Percentiles rank a stretch among this genome's conserved stretches.
Evolutionary conservation across 1,140 invertebrate species (phyloP).

Genomic region (Rhopalosiphum maidis): DNA sequence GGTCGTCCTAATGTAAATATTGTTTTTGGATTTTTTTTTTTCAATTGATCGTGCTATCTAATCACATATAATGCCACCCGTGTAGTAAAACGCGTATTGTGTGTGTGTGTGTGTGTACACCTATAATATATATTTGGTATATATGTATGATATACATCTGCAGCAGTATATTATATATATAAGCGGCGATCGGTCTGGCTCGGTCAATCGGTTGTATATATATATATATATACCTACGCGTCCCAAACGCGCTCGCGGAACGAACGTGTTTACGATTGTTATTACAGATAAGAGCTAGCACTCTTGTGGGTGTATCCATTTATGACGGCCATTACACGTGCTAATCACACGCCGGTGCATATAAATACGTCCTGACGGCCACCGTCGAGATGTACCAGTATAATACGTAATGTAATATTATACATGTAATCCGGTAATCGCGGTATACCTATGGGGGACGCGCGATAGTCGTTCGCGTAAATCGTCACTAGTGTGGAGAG

Average conservation of each 20-base stretch:
- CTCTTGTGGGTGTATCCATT: conserved; percentile 47
- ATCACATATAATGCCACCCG: conserved; percentile 16
- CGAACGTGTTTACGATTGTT: conserved; percentile 53
- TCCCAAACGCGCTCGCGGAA: not conserved
- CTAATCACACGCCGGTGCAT: not conserved
- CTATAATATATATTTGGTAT: too few species aligned
- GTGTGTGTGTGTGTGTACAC: not conserved
- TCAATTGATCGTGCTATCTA: not conserved
- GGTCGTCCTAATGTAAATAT: conserved; percentile 28
- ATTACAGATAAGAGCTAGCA: conserved; percentile 35
- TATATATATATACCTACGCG: not conserved
- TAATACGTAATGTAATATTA: too few species aligned
- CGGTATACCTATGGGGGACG: too few species aligned
- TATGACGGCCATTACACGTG: conserved; percentile 46
- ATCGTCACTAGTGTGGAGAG: too few species aligned
- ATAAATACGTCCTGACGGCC: not conserved
- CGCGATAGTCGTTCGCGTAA: too few species aligned
- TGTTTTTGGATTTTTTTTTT: conserved; percentile 18
- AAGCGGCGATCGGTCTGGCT: conserved; percentile 10
- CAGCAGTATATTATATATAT: not conserved
- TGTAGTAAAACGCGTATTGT: conserved; percentile 14
- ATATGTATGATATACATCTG: not conserved
- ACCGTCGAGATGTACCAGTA: not conserved
- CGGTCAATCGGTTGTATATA: conserved; percentile 30
- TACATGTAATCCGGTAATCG: too few species aligned